Base-by-base conservation (phyloP, 2,797 vertebrate genomes). In the Typhlichthys subterraneus region DNA sequence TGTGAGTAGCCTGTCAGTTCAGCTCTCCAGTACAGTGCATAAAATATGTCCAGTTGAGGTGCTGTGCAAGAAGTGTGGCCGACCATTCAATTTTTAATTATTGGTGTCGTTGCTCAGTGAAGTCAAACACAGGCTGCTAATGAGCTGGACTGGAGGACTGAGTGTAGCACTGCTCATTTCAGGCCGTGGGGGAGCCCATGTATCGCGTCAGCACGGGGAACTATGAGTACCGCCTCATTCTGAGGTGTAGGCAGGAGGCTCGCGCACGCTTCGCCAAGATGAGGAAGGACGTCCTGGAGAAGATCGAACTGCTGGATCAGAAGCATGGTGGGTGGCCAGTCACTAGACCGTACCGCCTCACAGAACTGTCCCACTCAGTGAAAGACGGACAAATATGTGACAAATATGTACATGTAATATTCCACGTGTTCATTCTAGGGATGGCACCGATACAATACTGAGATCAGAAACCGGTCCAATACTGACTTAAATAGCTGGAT, bases 221-320 rank as follows among this genome's bases (percentile, higher is more conserved):
- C 91, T 99, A 99, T 0, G 98, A 99, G 78, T 99, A 99, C 81
- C 96, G 98, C 0, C 78, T 99, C 76, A 92, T 99, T 63, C 92
- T 99, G 57, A 93, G 97, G 12, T 99, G 98, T 86, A 94, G 98
- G 8, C 98, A 99, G 90, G 98, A 99, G 77, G 98, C 98, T 56
- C 95, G 97, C 0, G 80, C 94, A 0, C 95, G 97, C 31, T 99
- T 99, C 33, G 97, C 98, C 55, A 98, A 96, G 83, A 99, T 99
- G 96, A 95, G 97, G 83, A 99, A 99, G 81, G 98, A 99, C 0
- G 97, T 99, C 29, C 85, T 99, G 63, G 97, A 99, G 91, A 99
- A 99, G 89, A 96, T 99, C 48, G 97, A 99, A 80, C 91, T 99
- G 62, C 90, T 99, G 73, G 98, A 99, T 83, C 98, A 99, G 93